Evolutionary conservation across 2,797 vertebrate species (phyloP).

Genomic region (Sebastes steindachneri): DNA sequence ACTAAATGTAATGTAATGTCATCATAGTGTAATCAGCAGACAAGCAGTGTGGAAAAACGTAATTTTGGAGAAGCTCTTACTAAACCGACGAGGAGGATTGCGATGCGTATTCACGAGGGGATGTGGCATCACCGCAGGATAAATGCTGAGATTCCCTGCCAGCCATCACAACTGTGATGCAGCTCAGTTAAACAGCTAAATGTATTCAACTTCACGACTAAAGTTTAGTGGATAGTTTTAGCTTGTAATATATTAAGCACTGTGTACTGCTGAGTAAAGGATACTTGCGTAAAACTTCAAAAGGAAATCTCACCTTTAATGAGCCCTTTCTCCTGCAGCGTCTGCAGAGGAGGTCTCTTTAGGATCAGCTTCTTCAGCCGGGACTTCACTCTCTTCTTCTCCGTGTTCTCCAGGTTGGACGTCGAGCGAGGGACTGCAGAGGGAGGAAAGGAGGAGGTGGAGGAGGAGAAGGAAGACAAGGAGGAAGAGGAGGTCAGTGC

Average conservation of each 20-base stretch:
- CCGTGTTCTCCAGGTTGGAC: constrained; percentile 85
- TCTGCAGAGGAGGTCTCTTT: constrained; percentile 89
- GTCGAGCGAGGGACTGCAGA: constrained; percentile 81
- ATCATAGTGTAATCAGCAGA: not conserved
- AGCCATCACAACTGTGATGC: constrained; percentile 24
- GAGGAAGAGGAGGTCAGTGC: constrained; percentile 65
- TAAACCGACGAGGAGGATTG: constrained; percentile 15
- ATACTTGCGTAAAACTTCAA: constrained; percentile 11
- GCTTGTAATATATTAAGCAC: not conserved
- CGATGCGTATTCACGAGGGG: constrained; percentile 14
- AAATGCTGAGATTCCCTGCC: constrained; percentile 43
- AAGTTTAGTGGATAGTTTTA: not conserved
- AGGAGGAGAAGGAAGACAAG: constrained; percentile 28
- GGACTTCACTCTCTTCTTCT: constrained; percentile 88
- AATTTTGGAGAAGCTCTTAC: constrained; percentile 19
- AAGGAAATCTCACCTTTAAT: constrained; percentile 84
- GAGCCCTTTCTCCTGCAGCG: constrained; percentile 92
- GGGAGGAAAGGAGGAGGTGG: constrained; percentile 36
- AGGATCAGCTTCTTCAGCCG: constrained; percentile 90
- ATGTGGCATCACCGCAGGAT: constrained; percentile 31
- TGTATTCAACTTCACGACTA: not conserved
- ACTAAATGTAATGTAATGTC: not conserved
- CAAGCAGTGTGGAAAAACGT: not conserved
- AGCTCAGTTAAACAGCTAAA: constrained; percentile 13
- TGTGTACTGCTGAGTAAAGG: constrained; percentile 16